Evolutionary conservation across 2,797 vertebrate genomes (phyloP).

Genomic region (Antennarius maculatus): DNA sequence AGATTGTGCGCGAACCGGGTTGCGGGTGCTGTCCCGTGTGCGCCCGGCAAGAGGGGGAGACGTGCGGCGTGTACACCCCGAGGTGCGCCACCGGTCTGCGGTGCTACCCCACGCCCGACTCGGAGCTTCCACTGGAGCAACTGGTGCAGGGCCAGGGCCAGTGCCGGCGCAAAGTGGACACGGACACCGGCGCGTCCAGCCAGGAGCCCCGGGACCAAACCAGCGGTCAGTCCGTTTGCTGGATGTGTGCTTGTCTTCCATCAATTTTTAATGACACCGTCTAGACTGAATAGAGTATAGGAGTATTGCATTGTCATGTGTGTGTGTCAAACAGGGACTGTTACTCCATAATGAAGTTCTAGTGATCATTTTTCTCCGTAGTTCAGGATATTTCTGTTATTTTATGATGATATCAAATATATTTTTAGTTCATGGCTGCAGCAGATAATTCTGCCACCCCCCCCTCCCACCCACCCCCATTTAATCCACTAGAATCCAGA

Average conservation of each 20-base stretch:
- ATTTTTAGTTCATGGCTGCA: background rate
- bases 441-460: background rate
- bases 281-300: slow-evolving; percentile 59
- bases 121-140: slow-evolving; percentile 92
- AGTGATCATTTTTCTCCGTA: slow-evolving; percentile 12
- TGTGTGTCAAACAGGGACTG: slow-evolving; percentile 11
- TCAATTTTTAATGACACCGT: slow-evolving; percentile 71
- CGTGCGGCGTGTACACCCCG: slow-evolving; percentile 94
- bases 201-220: slow-evolving; percentile 82
- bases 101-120: slow-evolving; percentile 91
- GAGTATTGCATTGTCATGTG: slow-evolving; percentile 56
- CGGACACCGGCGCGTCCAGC: slow-evolving; percentile 79
- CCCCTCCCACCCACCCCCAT: too few relatives aligned
- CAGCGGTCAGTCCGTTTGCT: slow-evolving; percentile 82
- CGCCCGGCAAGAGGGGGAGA: slow-evolving; percentile 89
- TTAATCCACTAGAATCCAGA: background rate
- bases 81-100: slow-evolving; percentile 90
- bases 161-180: slow-evolving; percentile 88
- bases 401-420: background rate
- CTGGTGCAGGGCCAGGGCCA: slow-evolving; percentile 91
- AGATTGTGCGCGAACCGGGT: slow-evolving; percentile 94
- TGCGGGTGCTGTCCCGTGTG: slow-evolving; percentile 96
- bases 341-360: slow-evolving; percentile 10
- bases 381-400: background rate
- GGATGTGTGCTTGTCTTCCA: slow-evolving; percentile 42